phyloP scores from a whole-genome alignment of 1,140 invertebrate species.

The Aphelinus atriplicis region DNA sequence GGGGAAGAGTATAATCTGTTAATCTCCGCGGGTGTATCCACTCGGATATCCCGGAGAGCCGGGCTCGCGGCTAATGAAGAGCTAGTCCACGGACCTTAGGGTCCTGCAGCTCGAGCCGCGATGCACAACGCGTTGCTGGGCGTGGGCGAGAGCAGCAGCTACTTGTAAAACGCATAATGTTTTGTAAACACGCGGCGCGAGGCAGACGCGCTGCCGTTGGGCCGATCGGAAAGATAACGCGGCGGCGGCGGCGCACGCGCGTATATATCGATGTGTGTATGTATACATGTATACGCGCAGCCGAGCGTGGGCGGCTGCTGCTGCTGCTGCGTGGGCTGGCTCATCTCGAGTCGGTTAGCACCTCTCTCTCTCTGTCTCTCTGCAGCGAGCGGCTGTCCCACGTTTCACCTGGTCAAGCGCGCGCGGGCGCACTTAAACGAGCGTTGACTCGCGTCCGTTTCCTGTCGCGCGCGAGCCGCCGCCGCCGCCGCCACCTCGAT shows the following conservation, averaged over 20 bases:
- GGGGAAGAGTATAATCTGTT: no score
- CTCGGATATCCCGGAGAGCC: no score
- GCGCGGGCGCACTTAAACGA: conserved; percentile 54
- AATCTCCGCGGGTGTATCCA: no score
- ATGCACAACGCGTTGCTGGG: no score
- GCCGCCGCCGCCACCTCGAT: conserved; percentile 34
- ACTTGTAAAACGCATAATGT: conserved; percentile 49
- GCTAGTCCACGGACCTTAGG: no score
- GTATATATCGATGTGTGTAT: no score
- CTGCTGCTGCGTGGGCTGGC: conserved; percentile 34
- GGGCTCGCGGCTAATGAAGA: no score
- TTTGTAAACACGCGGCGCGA: conserved; percentile 52
- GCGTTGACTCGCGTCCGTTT: conserved; percentile 51
- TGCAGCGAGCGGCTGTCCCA: conserved; percentile 43
- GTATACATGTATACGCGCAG: not conserved
- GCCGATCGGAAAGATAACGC: conserved; percentile 40
- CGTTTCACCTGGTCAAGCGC: conserved; percentile 44
- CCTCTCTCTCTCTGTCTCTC: conserved; percentile 35
- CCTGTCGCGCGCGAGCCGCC: no score
- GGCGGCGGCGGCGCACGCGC: not conserved
- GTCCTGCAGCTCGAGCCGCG: no score
- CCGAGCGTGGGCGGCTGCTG: conserved; percentile 4
- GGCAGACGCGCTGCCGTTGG: conserved; percentile 31
- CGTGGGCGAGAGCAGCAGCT: not conserved
- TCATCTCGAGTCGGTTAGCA: conserved; percentile 47